A percentile compares a stretch with the other conserved stretches of the same genome.
Conservation (phyloP, 2,888 invertebrate species). For the Lucinisca nassula region DNA sequence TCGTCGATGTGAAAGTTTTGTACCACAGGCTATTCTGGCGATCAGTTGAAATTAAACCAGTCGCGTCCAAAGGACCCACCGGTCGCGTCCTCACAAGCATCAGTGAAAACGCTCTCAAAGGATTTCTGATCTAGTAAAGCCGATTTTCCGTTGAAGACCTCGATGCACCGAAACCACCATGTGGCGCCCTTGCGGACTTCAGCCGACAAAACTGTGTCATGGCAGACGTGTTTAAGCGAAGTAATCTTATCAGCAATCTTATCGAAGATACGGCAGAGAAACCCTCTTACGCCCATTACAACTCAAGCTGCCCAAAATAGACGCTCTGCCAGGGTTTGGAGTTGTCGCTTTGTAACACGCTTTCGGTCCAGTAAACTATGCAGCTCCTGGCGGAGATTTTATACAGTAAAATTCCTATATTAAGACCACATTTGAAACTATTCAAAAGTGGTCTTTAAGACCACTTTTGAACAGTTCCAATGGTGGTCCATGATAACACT, state of each 20-base stretch:
- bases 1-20: neutral
- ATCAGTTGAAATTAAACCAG: constrained; percentile 41
- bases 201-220: neutral
- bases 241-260: too few relatives aligned
- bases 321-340: too few relatives aligned
- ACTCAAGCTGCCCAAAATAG: too few relatives aligned
- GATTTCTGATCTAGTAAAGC: neutral
- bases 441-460: too few relatives aligned
- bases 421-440: too few relatives aligned
- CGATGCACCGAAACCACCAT: neutral
- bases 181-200: neutral
- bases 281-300: too few relatives aligned
- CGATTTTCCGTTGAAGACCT: neutral
- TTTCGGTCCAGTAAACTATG: too few relatives aligned
- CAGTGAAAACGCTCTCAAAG: too few relatives aligned
- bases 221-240: neutral
- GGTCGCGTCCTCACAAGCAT: constrained; percentile 25
- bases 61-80: constrained; percentile 18
- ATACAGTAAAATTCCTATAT: too few relatives aligned
- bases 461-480: too few relatives aligned
- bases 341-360: too few relatives aligned
- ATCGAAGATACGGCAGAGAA: neutral
- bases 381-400: neutral
- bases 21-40: constrained; percentile 17
- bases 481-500: too few relatives aligned